A percentile compares a stretch with the other conserved stretches of the same genome.
Evolutionary conservation across 2,797 vertebrate species (phyloP).

Genomic region (Phylloscopus collybita): DNA sequence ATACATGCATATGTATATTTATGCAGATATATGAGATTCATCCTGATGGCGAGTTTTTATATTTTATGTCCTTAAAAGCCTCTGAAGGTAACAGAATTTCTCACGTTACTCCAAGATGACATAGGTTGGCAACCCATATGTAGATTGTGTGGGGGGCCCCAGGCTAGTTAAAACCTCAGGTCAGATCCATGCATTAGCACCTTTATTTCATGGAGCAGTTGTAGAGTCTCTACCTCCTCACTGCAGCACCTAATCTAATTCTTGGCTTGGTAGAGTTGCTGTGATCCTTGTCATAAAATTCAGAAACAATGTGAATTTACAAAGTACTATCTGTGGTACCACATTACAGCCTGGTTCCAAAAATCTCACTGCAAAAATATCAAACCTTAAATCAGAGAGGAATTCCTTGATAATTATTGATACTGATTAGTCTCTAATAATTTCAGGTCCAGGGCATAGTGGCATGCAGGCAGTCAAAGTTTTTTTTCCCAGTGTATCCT

Average conservation of each 20-base stretch:
- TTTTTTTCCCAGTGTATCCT: background rate
- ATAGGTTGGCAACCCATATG: background rate
- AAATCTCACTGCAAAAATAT: background rate
- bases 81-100: background rate
- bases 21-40: background rate
- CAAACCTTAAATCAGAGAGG: background rate
- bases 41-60: background rate
- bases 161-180: background rate
- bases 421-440: background rate
- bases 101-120: background rate
- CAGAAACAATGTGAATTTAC: background rate
- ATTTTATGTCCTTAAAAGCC: background rate
- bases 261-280: rapidly evolving
- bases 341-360: background rate
- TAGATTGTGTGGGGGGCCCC: background rate
- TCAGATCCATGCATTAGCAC: background rate
- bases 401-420: background rate
- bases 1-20: background rate
- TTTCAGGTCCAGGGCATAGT: background rate
- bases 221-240: background rate
- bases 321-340: background rate
- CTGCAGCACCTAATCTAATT: rapidly evolving
- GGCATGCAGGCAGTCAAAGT: rapidly evolving
- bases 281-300: background rate
- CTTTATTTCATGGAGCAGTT: background rate